Evolutionary conservation across 1,140 invertebrate species (phyloP).

Genomic region (Neodiprion fabricii): DNA sequence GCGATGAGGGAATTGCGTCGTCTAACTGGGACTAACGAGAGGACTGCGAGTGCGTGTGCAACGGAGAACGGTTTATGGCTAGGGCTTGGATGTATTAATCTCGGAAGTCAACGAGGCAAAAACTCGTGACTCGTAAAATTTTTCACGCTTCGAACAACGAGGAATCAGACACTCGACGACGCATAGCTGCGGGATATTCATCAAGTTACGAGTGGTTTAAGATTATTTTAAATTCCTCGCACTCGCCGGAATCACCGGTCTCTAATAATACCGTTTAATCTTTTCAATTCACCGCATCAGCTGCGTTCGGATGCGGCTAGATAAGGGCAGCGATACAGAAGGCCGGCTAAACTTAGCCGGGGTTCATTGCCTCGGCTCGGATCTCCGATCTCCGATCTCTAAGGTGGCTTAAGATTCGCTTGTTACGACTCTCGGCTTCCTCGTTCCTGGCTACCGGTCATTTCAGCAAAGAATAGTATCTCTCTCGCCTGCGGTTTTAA

Average conservation of each 20-base stretch:
- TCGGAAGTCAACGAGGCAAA: no score
- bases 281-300: not conserved
- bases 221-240: no score
- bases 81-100: no score
- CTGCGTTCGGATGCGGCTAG: not conserved
- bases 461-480: not conserved
- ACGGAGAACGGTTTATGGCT: not conserved
- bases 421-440: not conserved
- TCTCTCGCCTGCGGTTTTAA: not conserved
- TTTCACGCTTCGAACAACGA: no score
- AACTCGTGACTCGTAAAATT: no score
- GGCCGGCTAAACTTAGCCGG: conserved; percentile 8
- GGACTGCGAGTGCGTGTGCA: not conserved
- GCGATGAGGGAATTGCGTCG: not conserved
- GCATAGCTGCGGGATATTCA: no score
- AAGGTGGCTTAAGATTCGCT: not conserved
- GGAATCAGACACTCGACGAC: no score
- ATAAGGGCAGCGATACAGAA: not conserved
- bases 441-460: conserved; percentile 4
- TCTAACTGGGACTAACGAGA: not conserved
- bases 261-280: no score
- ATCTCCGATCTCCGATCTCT: not conserved
- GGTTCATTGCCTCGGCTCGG: conserved; percentile 8
- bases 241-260: no score
- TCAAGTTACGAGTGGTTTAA: no score